Percentiles rank a stretch among this genome's conserved stretches.
phyloP scores from a whole-genome alignment of 2,797 vertebrate species.

The Picus viridis region DNA sequence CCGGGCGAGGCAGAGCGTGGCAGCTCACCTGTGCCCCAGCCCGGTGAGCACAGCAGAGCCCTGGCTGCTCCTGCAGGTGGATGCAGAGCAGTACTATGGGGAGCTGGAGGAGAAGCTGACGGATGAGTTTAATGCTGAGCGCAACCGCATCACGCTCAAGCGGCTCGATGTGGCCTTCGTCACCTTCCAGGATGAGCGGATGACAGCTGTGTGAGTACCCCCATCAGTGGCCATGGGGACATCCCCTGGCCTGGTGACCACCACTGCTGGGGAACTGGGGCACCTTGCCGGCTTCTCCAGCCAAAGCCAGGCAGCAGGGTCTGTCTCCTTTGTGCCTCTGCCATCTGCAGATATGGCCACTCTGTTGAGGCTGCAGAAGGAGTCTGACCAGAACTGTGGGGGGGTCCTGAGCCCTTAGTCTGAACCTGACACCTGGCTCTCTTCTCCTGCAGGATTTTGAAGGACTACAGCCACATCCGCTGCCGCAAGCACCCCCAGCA shows the following conservation, averaged over 20 bases:
- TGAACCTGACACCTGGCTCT: neutral
- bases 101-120: conserved; percentile 96
- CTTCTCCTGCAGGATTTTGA: conserved; percentile 83
- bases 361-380: neutral
- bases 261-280: neutral
- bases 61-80: conserved; percentile 82
- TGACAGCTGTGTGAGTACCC: conserved; percentile 90
- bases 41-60: fast-evolving
- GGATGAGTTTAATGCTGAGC: conserved; percentile 95
- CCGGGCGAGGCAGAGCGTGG: neutral
- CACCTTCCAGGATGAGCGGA: conserved; percentile 93
- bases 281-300: neutral
- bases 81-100: conserved; percentile 96
- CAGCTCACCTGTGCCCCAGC: neutral
- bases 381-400: neutral
- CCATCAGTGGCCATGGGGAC: fast-evolving
- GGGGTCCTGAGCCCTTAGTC: neutral
- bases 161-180: conserved; percentile 92
- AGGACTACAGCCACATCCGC: conserved; percentile 84
- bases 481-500: conserved; percentile 88
- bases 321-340: neutral
- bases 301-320: neutral
- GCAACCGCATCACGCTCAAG: conserved; percentile 89
- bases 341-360: fast-evolving
- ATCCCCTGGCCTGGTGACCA: neutral